A percentile compares a stretch with the other conserved stretches of the same genome.
Conservation (phyloP, 1,140 invertebrate genomes). For the Rhagoletis zephyria region DNA sequence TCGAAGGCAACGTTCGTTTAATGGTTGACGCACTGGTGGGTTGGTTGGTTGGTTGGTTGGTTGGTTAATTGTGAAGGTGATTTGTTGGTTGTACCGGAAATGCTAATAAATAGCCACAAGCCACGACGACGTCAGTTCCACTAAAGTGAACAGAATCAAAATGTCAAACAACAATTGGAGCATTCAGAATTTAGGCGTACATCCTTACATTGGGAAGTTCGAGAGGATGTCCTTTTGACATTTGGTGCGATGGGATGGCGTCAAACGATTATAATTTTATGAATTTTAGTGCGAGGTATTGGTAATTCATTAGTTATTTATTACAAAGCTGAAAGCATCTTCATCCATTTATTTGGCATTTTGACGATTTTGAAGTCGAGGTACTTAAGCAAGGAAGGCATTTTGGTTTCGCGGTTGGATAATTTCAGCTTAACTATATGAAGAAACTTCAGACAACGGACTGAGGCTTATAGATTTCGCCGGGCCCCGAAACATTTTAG, state of each 20-base stretch:
- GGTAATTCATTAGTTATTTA: neutral
- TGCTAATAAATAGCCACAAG: slow-evolving; percentile 46
- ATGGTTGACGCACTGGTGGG: neutral
- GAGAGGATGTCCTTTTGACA: neutral
- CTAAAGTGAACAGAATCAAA: neutral
- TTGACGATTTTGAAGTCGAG: too few species aligned
- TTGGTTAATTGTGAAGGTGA: neutral
- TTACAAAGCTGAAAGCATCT: neutral
- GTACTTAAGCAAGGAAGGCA: too few species aligned
- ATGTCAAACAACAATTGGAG: slow-evolving; percentile 46
- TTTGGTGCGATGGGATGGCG: neutral
- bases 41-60: neutral
- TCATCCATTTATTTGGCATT: too few species aligned
- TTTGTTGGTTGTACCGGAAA: slow-evolving; percentile 49
- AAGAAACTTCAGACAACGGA: too few species aligned
- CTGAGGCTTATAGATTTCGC: too few species aligned
- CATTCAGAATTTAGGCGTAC: slow-evolving; percentile 7
- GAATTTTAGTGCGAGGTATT: neutral
- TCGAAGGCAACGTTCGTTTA: neutral
- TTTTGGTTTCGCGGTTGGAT: too few species aligned
- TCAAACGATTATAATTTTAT: slow-evolving; percentile 22
- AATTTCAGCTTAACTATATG: too few species aligned
- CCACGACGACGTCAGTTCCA: slow-evolving; percentile 24
- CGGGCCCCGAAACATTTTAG: too few species aligned
- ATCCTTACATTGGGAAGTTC: neutral